Conservation (phyloP, 2,113 vertebrate genomes). For the Corythornis vintsioides region DNA sequence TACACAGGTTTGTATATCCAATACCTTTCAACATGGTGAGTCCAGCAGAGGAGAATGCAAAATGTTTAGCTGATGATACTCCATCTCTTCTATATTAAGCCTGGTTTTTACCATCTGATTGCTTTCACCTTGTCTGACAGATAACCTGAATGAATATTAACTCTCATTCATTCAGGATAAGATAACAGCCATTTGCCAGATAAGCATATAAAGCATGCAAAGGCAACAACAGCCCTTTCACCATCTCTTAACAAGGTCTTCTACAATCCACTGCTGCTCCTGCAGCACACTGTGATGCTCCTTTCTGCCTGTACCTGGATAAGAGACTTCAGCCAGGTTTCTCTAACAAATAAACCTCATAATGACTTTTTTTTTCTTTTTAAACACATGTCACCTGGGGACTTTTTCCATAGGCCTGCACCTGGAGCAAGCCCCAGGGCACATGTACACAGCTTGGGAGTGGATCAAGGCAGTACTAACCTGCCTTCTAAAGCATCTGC, state of each 20-base stretch:
- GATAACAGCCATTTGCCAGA: neutral
- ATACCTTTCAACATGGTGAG: neutral
- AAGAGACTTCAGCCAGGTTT: neutral
- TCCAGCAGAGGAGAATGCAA: neutral
- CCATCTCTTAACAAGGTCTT: neutral
- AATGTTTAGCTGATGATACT: neutral
- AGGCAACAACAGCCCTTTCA: neutral
- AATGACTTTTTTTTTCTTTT: neutral
- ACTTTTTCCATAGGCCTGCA: neutral
- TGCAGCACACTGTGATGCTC: neutral
- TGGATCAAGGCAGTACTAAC: slow-evolving; percentile 37
- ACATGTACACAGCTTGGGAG: neutral
- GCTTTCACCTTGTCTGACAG: neutral
- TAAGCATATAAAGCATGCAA: neutral
- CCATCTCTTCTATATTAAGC: neutral
- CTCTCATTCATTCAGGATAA: neutral
- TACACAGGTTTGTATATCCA: neutral
- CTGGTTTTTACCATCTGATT: neutral
- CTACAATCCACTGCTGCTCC: neutral
- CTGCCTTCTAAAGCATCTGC: neutral
- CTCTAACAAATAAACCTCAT: neutral
- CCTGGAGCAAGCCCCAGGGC: slow-evolving; percentile 15
- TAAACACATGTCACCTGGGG: neutral
- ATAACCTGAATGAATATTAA: neutral
- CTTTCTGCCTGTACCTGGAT: neutral